Evolutionary conservation across 2,113 vertebrate genomes (phyloP).

Genomic region (Taxidea taxus): DNA sequence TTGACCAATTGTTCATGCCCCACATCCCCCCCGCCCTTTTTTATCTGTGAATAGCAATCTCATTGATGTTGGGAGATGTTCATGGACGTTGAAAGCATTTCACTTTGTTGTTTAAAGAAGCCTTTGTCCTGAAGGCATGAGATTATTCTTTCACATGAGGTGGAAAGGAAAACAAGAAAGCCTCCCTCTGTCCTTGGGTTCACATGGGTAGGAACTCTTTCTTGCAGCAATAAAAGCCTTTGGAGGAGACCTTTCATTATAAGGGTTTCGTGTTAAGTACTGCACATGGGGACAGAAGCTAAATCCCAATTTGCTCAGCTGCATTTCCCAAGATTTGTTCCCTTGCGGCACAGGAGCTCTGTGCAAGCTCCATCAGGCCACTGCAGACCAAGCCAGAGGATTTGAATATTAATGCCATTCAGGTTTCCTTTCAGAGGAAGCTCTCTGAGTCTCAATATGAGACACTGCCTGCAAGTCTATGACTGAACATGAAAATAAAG

Average conservation of each 20-base stretch:
- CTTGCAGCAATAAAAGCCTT: conserved; percentile 67
- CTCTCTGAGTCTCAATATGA: conserved; percentile 46
- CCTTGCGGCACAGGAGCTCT: conserved; percentile 24
- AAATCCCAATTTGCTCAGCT: conserved; percentile 69
- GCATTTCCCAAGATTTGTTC: conserved; percentile 65
- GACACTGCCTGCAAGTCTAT: conserved; percentile 48
- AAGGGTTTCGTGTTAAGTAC: conserved; percentile 63
- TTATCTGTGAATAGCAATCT: conserved; percentile 58
- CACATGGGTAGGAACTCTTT: conserved; percentile 61
- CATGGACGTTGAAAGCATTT: conserved; percentile 40
- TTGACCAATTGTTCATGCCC: conserved; percentile 51
- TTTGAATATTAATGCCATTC: conserved; percentile 67
- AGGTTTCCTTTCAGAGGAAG: not conserved
- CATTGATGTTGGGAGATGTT: conserved; percentile 58
- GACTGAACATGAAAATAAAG: conserved; percentile 45
- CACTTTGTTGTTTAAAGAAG: conserved; percentile 69
- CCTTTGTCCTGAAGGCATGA: conserved; percentile 35
- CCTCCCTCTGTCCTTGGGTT: conserved; percentile 65
- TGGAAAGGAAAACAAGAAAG: conserved; percentile 65
- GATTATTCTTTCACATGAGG: conserved; percentile 55
- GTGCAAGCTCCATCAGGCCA: conserved; percentile 58
- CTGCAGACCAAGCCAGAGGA: conserved; percentile 66
- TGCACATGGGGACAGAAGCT: conserved; percentile 51
- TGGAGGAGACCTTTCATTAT: conserved; percentile 67
- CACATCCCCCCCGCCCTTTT: not conserved